Evolutionary conservation across 1,140 invertebrate genomes (phyloP), one percentile per base, ranked within the genome.

Genomic region (Habropoda laboriosa): DNA sequence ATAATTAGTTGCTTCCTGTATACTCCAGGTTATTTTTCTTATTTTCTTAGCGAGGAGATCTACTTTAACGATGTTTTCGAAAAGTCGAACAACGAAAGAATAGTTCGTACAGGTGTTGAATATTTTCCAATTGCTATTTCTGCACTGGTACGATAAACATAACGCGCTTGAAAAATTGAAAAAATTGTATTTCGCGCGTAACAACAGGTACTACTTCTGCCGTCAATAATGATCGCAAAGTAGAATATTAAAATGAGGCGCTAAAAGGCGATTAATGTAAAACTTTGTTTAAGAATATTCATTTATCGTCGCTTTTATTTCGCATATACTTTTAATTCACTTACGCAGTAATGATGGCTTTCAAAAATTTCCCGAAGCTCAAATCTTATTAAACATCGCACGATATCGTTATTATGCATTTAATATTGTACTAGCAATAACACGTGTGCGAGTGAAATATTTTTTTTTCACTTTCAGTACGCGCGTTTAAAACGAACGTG

Each of bases 191-290:
- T 57, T 32, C 16, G 8, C 10, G 7, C 3, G 4, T 60, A 8
- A n/a, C n/a, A n/a, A n/a, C 6, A 24, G 10, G 18, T 18, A 4
- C 24, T 60, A 18, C 18, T 4, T 35, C 21, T 35, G n/a, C n/a
- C 3, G 32, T 7, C 18, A 21, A 7, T 60, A 60, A 21, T 38
- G 38, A 35, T 58, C 21, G 27, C 2, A 32, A 58, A 0, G 6
- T 21, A 32, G 12, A 10, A 13, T 24, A 53, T 27, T 63, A 53
- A 38, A 53, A 64, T 30, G 27, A 16, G 24, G 16, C 8, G 12
- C 30, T 75, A 55, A 75, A 66, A 64, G n/a, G n/a, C n/a, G 60
- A 53, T 75, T 53, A 53, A 13, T 7, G 40, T 18, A 45, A 60
- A 72, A 72, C 53, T 53, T 66, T 30, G 38, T 8, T n/a, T 16